Evolutionary conservation across 2,113 vertebrate genomes (phyloP).

Genomic region (Cinclus mexicanus): DNA sequence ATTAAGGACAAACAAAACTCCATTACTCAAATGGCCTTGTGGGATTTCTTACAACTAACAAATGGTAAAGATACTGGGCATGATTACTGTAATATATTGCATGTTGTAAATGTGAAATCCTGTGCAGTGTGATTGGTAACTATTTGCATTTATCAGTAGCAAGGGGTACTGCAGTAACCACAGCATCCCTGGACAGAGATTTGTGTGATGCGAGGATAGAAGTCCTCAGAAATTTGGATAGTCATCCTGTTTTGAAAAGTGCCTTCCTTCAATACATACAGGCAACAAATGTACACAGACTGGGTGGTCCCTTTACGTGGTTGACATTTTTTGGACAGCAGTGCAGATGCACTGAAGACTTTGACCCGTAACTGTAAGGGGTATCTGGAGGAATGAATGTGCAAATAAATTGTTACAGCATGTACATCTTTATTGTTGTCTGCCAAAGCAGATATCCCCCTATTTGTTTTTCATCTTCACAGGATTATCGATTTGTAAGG

Average conservation of each 20-base stretch:
- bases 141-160: background rate
- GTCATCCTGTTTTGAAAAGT: background rate
- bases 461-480: conserved; percentile 12
- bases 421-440: background rate
- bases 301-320: conserved; percentile 4
- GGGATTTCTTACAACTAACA: background rate
- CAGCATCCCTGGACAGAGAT: background rate
- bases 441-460: background rate
- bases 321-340: background rate
- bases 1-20: background rate
- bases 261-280: background rate
- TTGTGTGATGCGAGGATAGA: background rate
- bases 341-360: background rate
- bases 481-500: background rate
- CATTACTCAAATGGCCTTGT: background rate
- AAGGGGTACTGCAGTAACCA: background rate
- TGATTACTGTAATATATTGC: background rate
- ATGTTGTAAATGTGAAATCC: background rate
- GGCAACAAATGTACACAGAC: background rate
- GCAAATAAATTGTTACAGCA: conserved; percentile 1
- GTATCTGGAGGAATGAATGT: conserved; percentile 17
- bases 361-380: background rate
- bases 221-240: background rate
- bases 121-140: background rate
- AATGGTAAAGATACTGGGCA: background rate